Base-by-base conservation (phyloP, 1,140 invertebrate species). In the Drosophila baimaii region DNA sequence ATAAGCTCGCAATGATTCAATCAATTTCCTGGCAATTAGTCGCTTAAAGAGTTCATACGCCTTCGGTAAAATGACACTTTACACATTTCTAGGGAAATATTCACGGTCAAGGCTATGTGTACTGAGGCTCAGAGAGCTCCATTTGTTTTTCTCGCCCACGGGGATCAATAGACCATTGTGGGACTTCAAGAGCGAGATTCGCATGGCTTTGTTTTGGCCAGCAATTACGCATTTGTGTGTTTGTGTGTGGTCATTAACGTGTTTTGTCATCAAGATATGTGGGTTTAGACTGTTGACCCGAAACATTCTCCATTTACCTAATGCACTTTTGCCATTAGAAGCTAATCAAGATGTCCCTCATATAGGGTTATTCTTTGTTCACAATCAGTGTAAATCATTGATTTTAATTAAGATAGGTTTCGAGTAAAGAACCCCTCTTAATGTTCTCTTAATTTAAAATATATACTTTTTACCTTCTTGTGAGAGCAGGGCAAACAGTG, bases 121-220 rank as follows among this genome's bases (percentile, higher is more conserved):
- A 39, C 41, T 33, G 39, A n/a, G 44, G 61, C 39, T 39, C 17
- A n/a, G 17, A 52, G 17, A 52, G 39, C 41, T 75, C 33, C 71
- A 73, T 31, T 66, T 57, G 52, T 58, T 75, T 75, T 69, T 71
- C 65, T 49, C 74, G 75, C 75, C 75, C 74, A 77, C 75, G 43
- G 69, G 65, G 39, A 61, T 33, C 57, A 39, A 27, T 35, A 23
- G 47, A 77, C 41, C 47, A 56, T 44, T 75, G 72, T 75, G 58
- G 33, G 49, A 64, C 49, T 75, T 73, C 51, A 58, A 72, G 66
- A 72, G 52, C 52, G 21, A 66, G 31, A 49, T 57, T 71, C 66
- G 68, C 52, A 71, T 71, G 47, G 69, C 35, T 71, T 72, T 57
- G 69, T 58, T 72, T 71, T 33, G 65, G 66, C 5, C 37, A 12